A percentile compares a stretch with the other conserved stretches of the same genome.
Evolutionary conservation across 1,140 invertebrate species (phyloP).

Genomic region (Bacillus rossius): DNA sequence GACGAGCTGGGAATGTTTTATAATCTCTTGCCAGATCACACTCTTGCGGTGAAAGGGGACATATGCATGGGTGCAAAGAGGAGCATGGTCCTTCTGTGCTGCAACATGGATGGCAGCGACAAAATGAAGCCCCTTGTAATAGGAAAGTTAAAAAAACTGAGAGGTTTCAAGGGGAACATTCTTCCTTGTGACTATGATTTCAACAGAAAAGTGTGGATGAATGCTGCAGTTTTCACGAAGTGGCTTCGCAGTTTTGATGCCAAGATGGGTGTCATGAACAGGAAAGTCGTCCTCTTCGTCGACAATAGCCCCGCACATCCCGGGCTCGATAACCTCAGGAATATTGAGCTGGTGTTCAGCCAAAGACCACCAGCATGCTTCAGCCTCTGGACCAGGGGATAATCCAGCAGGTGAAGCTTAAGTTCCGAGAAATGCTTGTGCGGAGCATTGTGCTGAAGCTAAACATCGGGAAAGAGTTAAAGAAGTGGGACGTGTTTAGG

Average conservation of each 20-base stretch:
- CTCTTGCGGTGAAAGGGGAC: slow-evolving; percentile 37
- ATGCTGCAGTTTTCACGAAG: too few relatives aligned
- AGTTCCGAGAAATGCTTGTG: slow-evolving; percentile 2
- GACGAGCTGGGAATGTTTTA: slow-evolving; percentile 46
- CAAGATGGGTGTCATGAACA: background rate
- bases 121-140: slow-evolving; percentile 40
- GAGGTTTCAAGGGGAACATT: too few relatives aligned
- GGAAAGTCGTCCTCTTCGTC: slow-evolving; percentile 34
- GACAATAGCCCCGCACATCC: slow-evolving; percentile 39
- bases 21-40: slow-evolving; percentile 40
- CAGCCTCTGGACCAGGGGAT: slow-evolving; percentile 42
- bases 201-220: too few relatives aligned
- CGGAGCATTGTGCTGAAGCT: too few relatives aligned
- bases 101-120: slow-evolving; percentile 16
- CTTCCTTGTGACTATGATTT: too few relatives aligned
- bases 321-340: slow-evolving; percentile 17
- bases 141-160: too few relatives aligned
- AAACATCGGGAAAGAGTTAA: too few relatives aligned
- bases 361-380: slow-evolving; percentile 39
- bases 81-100: slow-evolving; percentile 29
- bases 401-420: slow-evolving; percentile 25
- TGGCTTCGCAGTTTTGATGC: too few relatives aligned
- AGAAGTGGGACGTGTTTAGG: too few relatives aligned
- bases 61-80: slow-evolving; percentile 40
- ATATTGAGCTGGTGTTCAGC: slow-evolving; percentile 34